Evolutionary conservation across 2,113 vertebrate genomes (phyloP).

Genomic region (Symphodus melops): DNA sequence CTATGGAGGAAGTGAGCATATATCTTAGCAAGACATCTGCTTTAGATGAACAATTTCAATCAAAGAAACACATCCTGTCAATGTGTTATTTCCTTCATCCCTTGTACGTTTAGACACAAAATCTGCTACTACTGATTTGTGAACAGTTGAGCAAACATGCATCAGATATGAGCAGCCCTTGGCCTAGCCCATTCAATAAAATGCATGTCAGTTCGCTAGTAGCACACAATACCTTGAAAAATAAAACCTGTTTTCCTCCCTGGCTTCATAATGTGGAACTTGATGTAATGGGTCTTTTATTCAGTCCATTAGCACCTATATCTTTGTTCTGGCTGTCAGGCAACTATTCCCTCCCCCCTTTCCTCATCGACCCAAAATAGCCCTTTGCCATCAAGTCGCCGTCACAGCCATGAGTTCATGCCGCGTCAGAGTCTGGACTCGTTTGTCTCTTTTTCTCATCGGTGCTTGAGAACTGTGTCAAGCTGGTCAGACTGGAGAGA

Average conservation of each 20-base stretch:
- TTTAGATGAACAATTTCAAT: conserved; percentile 41
- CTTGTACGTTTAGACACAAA: conserved; percentile 6
- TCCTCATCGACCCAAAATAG: conserved; percentile 40
- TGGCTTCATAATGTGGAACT: not conserved
- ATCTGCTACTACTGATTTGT: not conserved
- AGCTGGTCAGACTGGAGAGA: conserved; percentile 27
- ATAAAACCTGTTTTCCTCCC: not conserved
- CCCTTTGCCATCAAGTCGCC: conserved; percentile 33
- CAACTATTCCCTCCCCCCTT: conserved; percentile 34
- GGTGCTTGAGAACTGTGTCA: conserved; percentile 46
- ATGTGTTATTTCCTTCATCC: conserved; percentile 42
- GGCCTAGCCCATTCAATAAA: not conserved
- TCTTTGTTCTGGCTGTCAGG: conserved; percentile 34
- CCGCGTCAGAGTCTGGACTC: conserved; percentile 36
- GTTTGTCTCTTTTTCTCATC: conserved; percentile 50
- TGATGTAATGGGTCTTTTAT: conserved; percentile 6
- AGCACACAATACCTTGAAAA: not conserved
- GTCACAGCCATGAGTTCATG: conserved; percentile 20
- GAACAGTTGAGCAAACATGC: conserved; percentile 16
- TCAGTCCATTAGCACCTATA: conserved; percentile 11
- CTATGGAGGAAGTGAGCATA: not conserved
- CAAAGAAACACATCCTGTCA: conserved; percentile 30
- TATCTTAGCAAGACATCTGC: conserved; percentile 20
- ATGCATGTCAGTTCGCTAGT: not conserved
- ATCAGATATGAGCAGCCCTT: conserved; percentile 18